A percentile compares a stretch with the other conserved stretches of the same genome.
phyloP scores from a whole-genome alignment of 2,888 invertebrate species.

The Sialis lutaria region DNA sequence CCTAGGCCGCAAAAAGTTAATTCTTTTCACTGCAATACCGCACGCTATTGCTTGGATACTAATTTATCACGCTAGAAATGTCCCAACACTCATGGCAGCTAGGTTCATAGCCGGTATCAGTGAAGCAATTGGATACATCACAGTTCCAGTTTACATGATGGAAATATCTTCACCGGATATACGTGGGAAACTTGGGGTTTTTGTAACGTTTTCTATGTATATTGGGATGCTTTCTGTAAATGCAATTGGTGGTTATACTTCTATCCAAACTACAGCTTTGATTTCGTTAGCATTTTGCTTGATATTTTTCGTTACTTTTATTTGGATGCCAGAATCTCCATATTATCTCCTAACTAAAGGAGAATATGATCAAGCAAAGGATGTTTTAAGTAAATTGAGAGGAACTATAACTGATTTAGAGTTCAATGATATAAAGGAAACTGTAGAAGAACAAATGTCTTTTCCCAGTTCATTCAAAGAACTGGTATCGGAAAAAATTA shows the following conservation, averaged over 20 bases:
- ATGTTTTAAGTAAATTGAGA: no score
- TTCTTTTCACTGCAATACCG: conserved; percentile 1
- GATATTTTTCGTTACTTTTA: conserved; percentile 34
- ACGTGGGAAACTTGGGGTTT: conserved; percentile 42
- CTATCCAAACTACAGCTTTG: conserved; percentile 30
- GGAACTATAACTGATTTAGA: neutral
- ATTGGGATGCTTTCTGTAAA: conserved; percentile 42
- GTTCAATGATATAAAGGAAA: conserved; percentile 2
- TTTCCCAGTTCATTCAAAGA: conserved; percentile 5
- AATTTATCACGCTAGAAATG: neutral
- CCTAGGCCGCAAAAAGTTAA: conserved; percentile 2
- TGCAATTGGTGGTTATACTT: conserved; percentile 37
- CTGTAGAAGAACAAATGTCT: conserved; percentile 6
- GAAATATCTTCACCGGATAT: conserved; percentile 38
- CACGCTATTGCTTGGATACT: conserved; percentile 2
- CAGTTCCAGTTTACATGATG: conserved; percentile 39
- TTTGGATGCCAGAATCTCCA: conserved; percentile 46
- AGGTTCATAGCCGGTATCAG: conserved; percentile 41
- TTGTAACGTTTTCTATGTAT: conserved; percentile 34
- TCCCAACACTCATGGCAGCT: neutral
- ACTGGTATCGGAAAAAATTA: conserved; percentile 7
- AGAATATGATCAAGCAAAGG: no score
- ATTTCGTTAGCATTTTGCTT: conserved; percentile 38
- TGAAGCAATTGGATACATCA: conserved; percentile 23
- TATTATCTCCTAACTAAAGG: conserved; percentile 18